Conservation (phyloP, 2,113 vertebrate species). For the Entosphenus tridentatus region DNA sequence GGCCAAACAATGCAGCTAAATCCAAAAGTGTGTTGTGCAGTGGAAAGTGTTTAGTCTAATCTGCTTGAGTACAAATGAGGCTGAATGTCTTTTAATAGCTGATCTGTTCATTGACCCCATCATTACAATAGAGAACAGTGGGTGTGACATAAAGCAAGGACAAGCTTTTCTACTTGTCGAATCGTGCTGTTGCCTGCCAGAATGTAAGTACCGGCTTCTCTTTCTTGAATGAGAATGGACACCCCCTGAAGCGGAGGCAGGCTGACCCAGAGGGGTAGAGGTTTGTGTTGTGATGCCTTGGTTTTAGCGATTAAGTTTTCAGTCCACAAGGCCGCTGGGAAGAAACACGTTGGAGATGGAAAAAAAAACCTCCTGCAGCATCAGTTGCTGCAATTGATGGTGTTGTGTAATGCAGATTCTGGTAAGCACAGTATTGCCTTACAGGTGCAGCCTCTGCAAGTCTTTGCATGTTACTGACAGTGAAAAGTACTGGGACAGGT, state of each 20-base stretch:
- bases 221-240: constrained; percentile 86
- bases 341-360: no score
- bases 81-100: constrained; percentile 25
- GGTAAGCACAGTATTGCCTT: no score
- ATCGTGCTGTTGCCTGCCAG: constrained; percentile 39
- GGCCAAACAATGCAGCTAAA: no score
- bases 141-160: constrained; percentile 99
- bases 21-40: no score
- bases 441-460: not conserved
- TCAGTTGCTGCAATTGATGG: no score
- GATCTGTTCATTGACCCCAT: constrained; percentile 99
- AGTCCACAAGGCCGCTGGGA: no score
- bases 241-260: constrained; percentile 67
- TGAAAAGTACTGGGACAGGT: constrained; percentile 4
- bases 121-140: constrained; percentile 99
- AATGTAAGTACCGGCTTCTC: constrained; percentile 99
- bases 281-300: no score
- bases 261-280: no score
- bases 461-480: constrained; percentile 5
- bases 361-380: no score
- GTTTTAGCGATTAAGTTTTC: no score
- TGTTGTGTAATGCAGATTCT: no score
- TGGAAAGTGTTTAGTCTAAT: not conserved
- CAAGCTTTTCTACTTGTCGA: constrained; percentile 98
- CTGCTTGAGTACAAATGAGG: constrained; percentile 2